Base-by-base conservation (phyloP, 2,797 vertebrate species). In the Diglossa cyanea region DNA sequence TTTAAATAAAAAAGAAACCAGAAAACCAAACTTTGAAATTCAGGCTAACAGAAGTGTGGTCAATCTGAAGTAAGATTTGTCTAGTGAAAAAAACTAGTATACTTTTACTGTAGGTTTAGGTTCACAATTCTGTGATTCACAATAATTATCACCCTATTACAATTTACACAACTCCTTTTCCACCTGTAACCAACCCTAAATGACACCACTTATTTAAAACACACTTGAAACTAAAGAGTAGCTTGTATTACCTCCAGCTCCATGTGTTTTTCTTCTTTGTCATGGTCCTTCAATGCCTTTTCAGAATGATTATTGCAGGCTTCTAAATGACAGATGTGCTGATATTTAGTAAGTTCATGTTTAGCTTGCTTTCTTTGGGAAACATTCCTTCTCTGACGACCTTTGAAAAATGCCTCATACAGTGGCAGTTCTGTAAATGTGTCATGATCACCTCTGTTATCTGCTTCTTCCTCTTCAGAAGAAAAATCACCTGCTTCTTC, bases 341-440 rank as follows among this genome's bases (percentile, higher is more conserved):
- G 91, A 54, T 82, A 55, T 40, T 86, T 67, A 68, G 11, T 77
- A 53, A 81, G 47, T 83, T 84, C 53, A 53, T 17, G 96, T 94
- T 94, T 96, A 88, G 66, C 91, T 70, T 51, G 81, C 68, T 97
- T 97, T 73, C 94, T 97, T 74, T 82, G 96, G 67, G 93, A 68
- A 72, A 82, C 48, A 54, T 58, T 95, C 71, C 87, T 97, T 68
- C 88, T 90, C 19, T 95, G 96, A 71, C 75, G 65, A 72, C 75
- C 72, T 48, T 88, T 88, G 60, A 95, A 75, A 90, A 94, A 80
- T 21, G 90, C 93, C 88, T 83, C 84, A 44, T 83, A 90, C 30
- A 86, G 93, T 33, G 97, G 96, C 50, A 97, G 85, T 88, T 98
- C 98, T 28, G 70, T 93, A 87, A 98, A 98, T 53, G 98, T 89